Conservation (phyloP, 2,113 vertebrate genomes). For the Gavialis gangeticus region DNA sequence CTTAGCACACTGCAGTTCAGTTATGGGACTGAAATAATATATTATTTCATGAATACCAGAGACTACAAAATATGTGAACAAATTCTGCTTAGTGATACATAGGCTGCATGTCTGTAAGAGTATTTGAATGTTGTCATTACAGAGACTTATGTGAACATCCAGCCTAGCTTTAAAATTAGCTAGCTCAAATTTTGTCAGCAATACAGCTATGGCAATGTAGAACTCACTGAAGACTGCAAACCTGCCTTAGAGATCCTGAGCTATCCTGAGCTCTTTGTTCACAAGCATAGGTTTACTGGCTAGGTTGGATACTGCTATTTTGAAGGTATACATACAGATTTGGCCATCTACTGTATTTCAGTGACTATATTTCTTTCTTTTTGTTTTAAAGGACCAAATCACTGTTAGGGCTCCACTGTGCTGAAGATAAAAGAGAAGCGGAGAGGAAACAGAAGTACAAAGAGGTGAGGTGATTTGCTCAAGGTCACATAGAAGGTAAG, state of each 20-base stretch:
- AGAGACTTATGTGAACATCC: too few relatives aligned
- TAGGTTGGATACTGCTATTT: not conserved
- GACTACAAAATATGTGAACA: not conserved
- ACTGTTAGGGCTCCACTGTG: not conserved
- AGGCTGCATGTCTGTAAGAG: too few relatives aligned
- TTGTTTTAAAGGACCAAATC: not conserved
- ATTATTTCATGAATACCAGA: not conserved
- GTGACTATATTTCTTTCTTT: not conserved
- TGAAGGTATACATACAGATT: not conserved
- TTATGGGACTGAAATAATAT: not conserved
- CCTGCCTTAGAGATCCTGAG: not conserved
- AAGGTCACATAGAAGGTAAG: not conserved
- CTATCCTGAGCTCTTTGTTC: not conserved
- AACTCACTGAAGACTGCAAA: not conserved
- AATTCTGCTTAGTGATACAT: not conserved
- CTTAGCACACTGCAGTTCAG: not conserved
- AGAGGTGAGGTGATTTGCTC: not conserved
- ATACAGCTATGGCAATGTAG: not conserved
- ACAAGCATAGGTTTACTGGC: not conserved
- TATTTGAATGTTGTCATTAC: too few relatives aligned
- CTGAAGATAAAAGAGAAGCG: not conserved
- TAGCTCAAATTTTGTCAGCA: not conserved
- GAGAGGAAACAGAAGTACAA: not conserved
- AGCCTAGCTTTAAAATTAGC: not conserved
- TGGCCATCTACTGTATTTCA: not conserved